These are phyloP conservation scores for Austrolebias charrua DNA, from an alignment of 2,797 vertebrate genomes.

Conservation along the genomic window DNA sequence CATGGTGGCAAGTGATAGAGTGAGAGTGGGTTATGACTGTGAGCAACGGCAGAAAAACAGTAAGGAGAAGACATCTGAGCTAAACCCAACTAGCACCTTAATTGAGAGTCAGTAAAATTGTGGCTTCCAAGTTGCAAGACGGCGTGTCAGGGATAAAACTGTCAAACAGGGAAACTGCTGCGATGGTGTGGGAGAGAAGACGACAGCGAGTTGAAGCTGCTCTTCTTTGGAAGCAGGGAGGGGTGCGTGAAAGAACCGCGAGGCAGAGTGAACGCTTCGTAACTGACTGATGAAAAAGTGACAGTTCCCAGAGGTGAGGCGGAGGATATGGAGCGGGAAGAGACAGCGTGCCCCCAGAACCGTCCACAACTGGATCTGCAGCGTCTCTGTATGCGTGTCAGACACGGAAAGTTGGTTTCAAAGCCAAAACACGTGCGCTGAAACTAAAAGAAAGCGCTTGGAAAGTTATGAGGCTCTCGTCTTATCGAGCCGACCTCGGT, in stretches of 20 bases:
- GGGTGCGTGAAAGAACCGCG: constrained; percentile 45
- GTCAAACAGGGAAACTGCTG: constrained; percentile 67
- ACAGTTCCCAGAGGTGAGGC: constrained; percentile 71
- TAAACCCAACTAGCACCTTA: constrained; percentile 47
- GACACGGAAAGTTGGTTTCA: constrained; percentile 40
- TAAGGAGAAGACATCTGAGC: constrained; percentile 22
- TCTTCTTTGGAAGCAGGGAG: constrained; percentile 36
- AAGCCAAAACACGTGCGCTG: constrained; percentile 14
- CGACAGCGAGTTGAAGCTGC: constrained; percentile 63
- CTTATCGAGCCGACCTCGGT: constrained; percentile 51
- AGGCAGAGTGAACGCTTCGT: constrained; percentile 56
- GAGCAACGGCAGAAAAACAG: constrained; percentile 16
- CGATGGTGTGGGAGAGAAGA: constrained; percentile 55
- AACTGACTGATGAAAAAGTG: constrained; percentile 69
- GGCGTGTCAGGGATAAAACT: constrained; percentile 69
- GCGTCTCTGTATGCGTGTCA: constrained; percentile 52
- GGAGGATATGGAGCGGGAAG: constrained; percentile 60
- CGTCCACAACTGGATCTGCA: constrained; percentile 48
- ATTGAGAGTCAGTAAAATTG: constrained; percentile 56
- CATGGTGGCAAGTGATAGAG: neutral
- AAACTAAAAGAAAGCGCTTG: constrained; percentile 22
- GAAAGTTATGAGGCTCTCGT: constrained; percentile 25
- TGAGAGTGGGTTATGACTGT: constrained; percentile 12
- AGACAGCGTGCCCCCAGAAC: constrained; percentile 59
- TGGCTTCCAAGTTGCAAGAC: constrained; percentile 57